Evolutionary conservation across 2,888 invertebrate genomes (phyloP).

Genomic region (Epistrophella euchroma): DNA sequence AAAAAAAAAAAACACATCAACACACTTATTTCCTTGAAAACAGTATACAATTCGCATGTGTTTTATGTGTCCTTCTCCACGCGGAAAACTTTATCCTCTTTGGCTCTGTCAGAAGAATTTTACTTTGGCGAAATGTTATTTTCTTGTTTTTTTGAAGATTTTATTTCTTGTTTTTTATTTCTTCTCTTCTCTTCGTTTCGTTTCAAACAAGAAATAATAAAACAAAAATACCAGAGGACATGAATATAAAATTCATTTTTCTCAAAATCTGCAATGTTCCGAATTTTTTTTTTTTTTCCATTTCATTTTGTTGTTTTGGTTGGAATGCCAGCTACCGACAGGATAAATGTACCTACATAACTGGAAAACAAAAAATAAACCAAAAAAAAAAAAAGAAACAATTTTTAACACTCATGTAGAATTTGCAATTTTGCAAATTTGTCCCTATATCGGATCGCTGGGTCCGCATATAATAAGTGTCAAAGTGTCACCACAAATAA

Average conservation of each 20-base stretch:
- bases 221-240: slow-evolving; percentile 24
- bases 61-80: slow-evolving; percentile 45
- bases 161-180: not conserved
- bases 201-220: slow-evolving; percentile 4
- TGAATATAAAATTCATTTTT: slow-evolving; percentile 51
- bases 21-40: slow-evolving; percentile 16
- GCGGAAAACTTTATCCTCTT: slow-evolving; percentile 62
- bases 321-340: slow-evolving; percentile 19
- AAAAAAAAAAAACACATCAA: slow-evolving; percentile 5
- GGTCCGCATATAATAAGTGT: slow-evolving; percentile 74
- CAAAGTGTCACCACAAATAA: slow-evolving; percentile 72
- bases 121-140: slow-evolving; percentile 39
- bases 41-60: slow-evolving; percentile 38
- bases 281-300: not conserved
- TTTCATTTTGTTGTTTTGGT: not conserved
- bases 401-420: slow-evolving; percentile 65
- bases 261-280: slow-evolving; percentile 50
- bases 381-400: slow-evolving; percentile 43
- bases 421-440: slow-evolving; percentile 73
- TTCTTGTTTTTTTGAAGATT: slow-evolving; percentile 33
- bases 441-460: slow-evolving; percentile 68
- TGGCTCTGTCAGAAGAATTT: slow-evolving; percentile 45
- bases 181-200: not conserved
- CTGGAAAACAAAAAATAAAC: too few species aligned
- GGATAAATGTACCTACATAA: slow-evolving; percentile 26